These are phyloP conservation scores for Lithophane leautieri DNA, from an alignment of 2,888 invertebrate genomes.

Conservation along the genomic window DNA sequence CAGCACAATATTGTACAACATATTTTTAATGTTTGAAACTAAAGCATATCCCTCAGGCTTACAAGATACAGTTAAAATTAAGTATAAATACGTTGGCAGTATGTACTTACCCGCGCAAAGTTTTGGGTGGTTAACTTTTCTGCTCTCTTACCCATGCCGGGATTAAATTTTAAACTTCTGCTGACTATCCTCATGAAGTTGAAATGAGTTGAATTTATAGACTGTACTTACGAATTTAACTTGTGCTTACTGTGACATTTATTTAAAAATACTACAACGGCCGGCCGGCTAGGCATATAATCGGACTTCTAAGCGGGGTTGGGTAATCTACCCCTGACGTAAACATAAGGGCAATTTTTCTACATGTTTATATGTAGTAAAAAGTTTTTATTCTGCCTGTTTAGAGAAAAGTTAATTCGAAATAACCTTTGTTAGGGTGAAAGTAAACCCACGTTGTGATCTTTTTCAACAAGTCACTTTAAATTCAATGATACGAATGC, in stretches of 20 bases:
- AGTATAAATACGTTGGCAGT: constrained; percentile 64
- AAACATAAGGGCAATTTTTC: constrained; percentile 30
- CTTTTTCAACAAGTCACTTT: constrained; percentile 19
- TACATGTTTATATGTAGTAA: constrained; percentile 22
- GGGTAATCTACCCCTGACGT: constrained; percentile 26
- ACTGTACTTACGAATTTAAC: constrained; percentile 75
- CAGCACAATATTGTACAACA: background rate
- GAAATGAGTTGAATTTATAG: constrained; percentile 84
- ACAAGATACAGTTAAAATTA: constrained; percentile 59
- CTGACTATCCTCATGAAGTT: constrained; percentile 85
- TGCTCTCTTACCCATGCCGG: constrained; percentile 82
- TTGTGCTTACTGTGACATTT: constrained; percentile 63
- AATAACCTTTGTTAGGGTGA: background rate
- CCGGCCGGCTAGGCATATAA: constrained; percentile 19
- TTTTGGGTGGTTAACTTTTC: constrained; percentile 86
- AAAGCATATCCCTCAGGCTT: constrained; percentile 15
- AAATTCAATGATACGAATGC: constrained; percentile 21
- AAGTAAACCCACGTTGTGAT: constrained; percentile 1
- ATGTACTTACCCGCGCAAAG: constrained; percentile 71
- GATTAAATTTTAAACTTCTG: constrained; percentile 87
- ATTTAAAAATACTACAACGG: constrained; percentile 45
- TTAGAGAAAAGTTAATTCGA: background rate
- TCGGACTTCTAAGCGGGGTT: constrained; percentile 31
- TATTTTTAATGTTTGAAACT: constrained; percentile 19
- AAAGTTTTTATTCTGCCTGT: constrained; percentile 12